Evolutionary conservation across 1,140 invertebrate species (phyloP), one percentile per base, ranked within the genome.

Genomic region (Dreissena rostriformis): DNA sequence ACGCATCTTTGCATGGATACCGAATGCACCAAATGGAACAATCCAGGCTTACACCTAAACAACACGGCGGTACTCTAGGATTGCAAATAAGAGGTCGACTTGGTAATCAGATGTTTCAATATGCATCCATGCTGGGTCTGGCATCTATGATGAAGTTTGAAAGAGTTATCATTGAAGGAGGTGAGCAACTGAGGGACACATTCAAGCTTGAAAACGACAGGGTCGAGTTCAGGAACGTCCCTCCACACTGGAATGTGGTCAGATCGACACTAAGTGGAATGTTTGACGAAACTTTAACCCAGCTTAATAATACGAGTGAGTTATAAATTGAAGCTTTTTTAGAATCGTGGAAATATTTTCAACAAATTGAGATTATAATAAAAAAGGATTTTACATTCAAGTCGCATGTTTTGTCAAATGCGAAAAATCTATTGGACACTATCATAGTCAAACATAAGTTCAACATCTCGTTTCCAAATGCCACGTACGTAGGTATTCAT

Each of bases 101-200:
- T 5, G 89, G 88, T 1, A 89, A 89, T 78, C 68, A 86, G 19
- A 84, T 91, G 76, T 91, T 90, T 65, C 87, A 90, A 79, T 90
- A 88, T 39, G 87, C 90, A 8, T 87, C 86, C 39, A 57, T 84
- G 2, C 72, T 85, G 14, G 87, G 85, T 17, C 75, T 89, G 28
- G 82, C 90, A 8, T 71, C 49, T 22, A 22, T 26, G 5, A 81
- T 85, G 5, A 85, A 89, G 39, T 52, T 87, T n/a, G 79, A 78
- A 17, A 66, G 85, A 10, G 73, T 87, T 2, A 65, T 87, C 7
- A 65, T 71, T 10, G 66, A 83, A 10, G 83, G 28, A 74, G 63
- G 63, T 29, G 65, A 49, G 73, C 71, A 28, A 75, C 26, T 4
- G 29, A 52, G 24, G 28, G 14, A 14, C 66, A 7, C 72, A 85